Conservation (phyloP, 2,797 vertebrate genomes). For the Pachyuromys duprasi region DNA sequence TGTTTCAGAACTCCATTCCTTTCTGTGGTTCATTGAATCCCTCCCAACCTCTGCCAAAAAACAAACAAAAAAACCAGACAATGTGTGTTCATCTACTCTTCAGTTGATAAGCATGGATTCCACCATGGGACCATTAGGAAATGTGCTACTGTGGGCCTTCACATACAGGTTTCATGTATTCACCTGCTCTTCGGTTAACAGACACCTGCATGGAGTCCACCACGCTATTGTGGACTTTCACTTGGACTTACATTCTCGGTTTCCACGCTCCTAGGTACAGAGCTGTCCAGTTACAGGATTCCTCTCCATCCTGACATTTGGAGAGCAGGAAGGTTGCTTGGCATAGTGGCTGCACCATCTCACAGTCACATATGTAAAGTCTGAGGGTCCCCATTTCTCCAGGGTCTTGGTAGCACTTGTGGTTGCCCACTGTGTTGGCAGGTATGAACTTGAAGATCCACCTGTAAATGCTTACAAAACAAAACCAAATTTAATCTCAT, state of each 20-base stretch:
- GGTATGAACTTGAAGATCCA: neutral
- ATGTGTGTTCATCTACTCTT: neutral
- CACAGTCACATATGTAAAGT: neutral
- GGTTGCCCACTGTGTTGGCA: neutral
- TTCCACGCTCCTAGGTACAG: too few species aligned
- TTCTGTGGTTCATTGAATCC: neutral
- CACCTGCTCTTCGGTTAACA: neutral
- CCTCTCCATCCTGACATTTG: neutral
- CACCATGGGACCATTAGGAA: neutral
- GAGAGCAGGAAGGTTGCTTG: neutral
- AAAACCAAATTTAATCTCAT: neutral
- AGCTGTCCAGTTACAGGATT: neutral
- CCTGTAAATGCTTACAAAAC: neutral
- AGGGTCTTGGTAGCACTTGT: neutral
- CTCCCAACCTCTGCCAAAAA: neutral
- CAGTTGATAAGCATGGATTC: neutral
- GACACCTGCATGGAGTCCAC: neutral
- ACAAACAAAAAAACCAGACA: neutral
- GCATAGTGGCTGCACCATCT: neutral
- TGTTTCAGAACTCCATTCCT: neutral
- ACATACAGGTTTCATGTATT: neutral
- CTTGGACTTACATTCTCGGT: neutral
- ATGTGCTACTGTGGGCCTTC: too few species aligned
- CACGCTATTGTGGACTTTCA: neutral
- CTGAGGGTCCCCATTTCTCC: neutral